A percentile compares a stretch with the other conserved stretches of the same genome.
These are phyloP conservation scores for Phrynocephalus forsythii DNA, from an alignment of 2,797 vertebrate genomes.

Conservation along the genomic window DNA sequence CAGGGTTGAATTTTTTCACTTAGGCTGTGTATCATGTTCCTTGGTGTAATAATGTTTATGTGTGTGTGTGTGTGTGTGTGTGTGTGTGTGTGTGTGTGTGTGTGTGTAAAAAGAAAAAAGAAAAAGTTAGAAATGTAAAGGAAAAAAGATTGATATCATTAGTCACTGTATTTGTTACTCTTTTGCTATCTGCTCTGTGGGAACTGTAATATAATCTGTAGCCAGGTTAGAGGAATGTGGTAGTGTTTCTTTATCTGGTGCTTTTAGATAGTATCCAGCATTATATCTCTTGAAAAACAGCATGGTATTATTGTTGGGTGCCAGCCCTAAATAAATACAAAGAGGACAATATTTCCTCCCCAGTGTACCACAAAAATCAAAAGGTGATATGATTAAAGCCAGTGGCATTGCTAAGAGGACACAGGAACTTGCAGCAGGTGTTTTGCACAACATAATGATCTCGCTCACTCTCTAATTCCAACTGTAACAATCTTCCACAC, in stretches of 20 bases:
- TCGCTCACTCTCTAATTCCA: constrained; percentile 69
- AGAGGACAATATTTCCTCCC: constrained; percentile 60
- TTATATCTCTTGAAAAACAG: constrained; percentile 70
- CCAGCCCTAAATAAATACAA: constrained; percentile 67
- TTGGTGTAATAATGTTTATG: background rate
- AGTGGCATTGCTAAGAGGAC: constrained; percentile 73
- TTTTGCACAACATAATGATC: constrained; percentile 59
- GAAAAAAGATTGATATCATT: constrained; percentile 23
- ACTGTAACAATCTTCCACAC: constrained; percentile 71
- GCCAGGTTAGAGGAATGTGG: constrained; percentile 30
- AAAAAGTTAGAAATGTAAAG: constrained; percentile 29
- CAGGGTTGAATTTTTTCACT: background rate
- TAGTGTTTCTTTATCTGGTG: constrained; percentile 47
- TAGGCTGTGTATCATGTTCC: background rate
- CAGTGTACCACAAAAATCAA: constrained; percentile 67
- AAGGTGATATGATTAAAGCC: constrained; percentile 68
- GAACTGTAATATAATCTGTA: constrained; percentile 39
- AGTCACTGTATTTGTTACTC: constrained; percentile 34
- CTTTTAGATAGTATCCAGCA: constrained; percentile 61
- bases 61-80: too few species aligned
- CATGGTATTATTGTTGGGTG: constrained; percentile 66
- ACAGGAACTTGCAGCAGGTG: constrained; percentile 72
- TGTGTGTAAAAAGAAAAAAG: background rate
- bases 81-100: too few species aligned
- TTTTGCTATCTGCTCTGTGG: constrained; percentile 25